Conservation (phyloP, 2,113 vertebrate species). For the Podarcis cretensis region DNA sequence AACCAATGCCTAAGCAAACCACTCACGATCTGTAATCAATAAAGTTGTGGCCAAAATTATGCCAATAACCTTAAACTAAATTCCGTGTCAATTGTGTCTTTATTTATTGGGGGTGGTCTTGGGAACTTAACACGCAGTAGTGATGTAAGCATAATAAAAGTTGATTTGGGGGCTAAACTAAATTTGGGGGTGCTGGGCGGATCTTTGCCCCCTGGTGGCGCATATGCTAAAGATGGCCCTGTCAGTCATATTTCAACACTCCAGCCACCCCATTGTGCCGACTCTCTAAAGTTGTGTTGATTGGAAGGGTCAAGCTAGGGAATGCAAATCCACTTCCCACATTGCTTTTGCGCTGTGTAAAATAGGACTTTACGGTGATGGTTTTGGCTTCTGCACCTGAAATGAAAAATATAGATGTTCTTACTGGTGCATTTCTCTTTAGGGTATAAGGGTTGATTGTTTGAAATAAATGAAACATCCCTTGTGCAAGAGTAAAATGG, state of each 20-base stretch:
- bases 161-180: no score
- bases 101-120: no score
- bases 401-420: slow-evolving; percentile 12
- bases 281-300: not conserved
- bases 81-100: no score
- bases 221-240: no score
- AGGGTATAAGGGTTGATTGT: not conserved
- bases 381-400: not conserved
- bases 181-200: no score
- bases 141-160: no score
- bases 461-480: not conserved
- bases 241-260: not conserved
- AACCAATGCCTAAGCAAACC: no score
- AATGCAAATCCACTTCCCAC: not conserved
- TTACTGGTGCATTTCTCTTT: not conserved
- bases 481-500: not conserved
- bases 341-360: not conserved
- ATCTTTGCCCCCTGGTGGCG: no score
- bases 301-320: not conserved
- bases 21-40: no score
- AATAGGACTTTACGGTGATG: fast-evolving
- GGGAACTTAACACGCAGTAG: no score
- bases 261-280: not conserved
- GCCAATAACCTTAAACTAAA: no score
- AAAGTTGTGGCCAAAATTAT: no score